Conservation (phyloP, 2,113 vertebrate species). For the Silurus glanis region DNA sequence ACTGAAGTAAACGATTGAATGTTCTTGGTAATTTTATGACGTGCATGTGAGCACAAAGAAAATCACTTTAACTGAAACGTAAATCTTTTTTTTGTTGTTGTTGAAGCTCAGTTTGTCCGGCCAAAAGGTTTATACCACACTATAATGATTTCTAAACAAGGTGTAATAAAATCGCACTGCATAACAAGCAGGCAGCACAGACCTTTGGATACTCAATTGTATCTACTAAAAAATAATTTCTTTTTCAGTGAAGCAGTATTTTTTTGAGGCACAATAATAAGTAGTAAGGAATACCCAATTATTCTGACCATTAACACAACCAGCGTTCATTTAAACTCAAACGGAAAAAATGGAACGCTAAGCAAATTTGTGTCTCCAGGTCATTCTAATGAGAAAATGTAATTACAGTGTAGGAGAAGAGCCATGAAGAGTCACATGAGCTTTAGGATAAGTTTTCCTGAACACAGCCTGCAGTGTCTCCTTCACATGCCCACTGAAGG, state of each 20-base stretch:
- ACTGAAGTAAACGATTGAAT: not conserved
- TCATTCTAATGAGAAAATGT: conserved; percentile 33
- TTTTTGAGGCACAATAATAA: not conserved
- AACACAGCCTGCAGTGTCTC: not conserved
- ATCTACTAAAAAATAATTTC: not conserved
- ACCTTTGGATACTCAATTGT: not conserved
- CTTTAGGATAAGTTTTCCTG: not conserved
- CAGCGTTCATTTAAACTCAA: not conserved
- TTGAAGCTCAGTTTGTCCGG: not conserved
- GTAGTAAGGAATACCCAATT: too few relatives aligned
- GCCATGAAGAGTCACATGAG: conserved; percentile 56
- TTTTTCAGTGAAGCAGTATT: not conserved
- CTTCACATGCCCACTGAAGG: not conserved
- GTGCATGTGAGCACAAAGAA: not conserved
- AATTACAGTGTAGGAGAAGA: conserved; percentile 59
- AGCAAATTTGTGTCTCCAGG: too few relatives aligned
- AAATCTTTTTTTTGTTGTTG: not conserved
- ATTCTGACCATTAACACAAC: too few relatives aligned
- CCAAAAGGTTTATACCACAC: not conserved
- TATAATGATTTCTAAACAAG: not conserved
- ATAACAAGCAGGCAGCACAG: not conserved
- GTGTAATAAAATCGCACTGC: not conserved
- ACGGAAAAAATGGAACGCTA: not conserved
- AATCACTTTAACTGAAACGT: not conserved
- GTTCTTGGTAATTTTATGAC: not conserved